A percentile compares a stretch with the other conserved stretches of the same genome.
phyloP scores from a whole-genome alignment of 2,888 invertebrate genomes.

The Lithodes maja region DNA sequence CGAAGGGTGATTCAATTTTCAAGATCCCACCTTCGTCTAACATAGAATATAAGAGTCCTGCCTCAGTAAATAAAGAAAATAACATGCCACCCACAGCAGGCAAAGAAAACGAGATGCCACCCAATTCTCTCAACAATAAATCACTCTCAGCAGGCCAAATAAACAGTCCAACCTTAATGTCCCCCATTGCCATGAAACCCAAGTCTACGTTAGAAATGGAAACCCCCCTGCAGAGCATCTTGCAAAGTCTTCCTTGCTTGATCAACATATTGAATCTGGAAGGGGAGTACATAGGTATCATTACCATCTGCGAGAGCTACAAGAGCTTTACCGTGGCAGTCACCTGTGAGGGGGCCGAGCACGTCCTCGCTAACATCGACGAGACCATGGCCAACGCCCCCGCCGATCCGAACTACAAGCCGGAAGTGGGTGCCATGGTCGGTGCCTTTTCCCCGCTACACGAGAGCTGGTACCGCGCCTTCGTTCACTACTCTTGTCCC shows the following conservation, averaged over 20 bases:
- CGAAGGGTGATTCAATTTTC: neutral
- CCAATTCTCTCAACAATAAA: neutral
- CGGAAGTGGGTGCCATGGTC: conserved; percentile 38
- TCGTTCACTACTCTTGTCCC: conserved; percentile 5
- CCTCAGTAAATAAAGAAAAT: neutral
- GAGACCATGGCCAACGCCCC: conserved; percentile 18
- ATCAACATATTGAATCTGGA: neutral
- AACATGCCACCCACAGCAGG: neutral
- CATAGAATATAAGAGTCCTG: neutral
- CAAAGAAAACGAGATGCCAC: neutral
- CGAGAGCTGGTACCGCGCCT: conserved; percentile 51
- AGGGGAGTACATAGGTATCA: conserved; percentile 12
- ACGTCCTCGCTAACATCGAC: conserved; percentile 4
- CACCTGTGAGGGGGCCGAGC: neutral
- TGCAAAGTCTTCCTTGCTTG: neutral
- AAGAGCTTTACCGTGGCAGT: conserved; percentile 7
- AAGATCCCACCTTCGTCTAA: neutral
- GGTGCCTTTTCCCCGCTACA: conserved; percentile 41
- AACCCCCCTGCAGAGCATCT: neutral
- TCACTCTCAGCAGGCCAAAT: neutral
- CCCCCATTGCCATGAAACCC: neutral
- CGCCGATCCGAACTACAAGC: conserved; percentile 16
- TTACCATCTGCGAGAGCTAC: conserved; percentile 20
- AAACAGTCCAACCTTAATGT: neutral
- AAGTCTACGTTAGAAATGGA: too few species aligned